Conservation (phyloP, 2,888 invertebrate species). For the Drosophila fulvimacula region DNA sequence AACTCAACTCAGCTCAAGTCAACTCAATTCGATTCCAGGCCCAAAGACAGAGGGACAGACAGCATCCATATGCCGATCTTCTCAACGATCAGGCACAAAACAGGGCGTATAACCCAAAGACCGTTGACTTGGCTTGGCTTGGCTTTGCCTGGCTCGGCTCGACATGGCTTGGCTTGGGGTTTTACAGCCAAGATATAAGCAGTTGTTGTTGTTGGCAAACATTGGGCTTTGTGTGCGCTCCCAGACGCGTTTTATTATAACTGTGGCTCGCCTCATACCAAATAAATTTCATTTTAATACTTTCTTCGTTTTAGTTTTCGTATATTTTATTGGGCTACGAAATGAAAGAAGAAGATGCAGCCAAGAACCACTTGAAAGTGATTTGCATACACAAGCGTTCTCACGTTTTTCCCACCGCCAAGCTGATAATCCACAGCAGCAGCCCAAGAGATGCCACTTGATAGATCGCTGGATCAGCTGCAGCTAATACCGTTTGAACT, state of each 20-base stretch:
- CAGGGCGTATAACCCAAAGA: conserved; percentile 39
- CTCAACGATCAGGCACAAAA: conserved; percentile 49
- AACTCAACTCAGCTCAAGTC: conserved; percentile 62
- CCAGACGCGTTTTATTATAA: conserved; percentile 76
- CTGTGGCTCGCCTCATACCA: conserved; percentile 70
- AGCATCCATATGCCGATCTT: conserved; percentile 16
- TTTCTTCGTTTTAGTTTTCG: conserved; percentile 79
- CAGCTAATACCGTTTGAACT: conserved; percentile 63
- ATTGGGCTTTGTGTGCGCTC: conserved; percentile 75
- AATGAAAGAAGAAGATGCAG: conserved; percentile 8
- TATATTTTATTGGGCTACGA: conserved; percentile 67
- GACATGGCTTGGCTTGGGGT: conserved; percentile 59
- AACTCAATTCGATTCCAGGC: conserved; percentile 35
- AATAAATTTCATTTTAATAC: conserved; percentile 80
- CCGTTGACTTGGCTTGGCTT: conserved; percentile 55
- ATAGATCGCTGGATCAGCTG: conserved; percentile 65
- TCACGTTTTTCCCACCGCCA: conserved; percentile 78
- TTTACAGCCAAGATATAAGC: conserved; percentile 66
- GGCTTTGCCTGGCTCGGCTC: conserved; percentile 33
- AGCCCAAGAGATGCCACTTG: conserved; percentile 37
- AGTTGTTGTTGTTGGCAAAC: conserved; percentile 70
- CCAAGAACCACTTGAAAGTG: conserved; percentile 50
- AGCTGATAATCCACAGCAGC: conserved; percentile 63
- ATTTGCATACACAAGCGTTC: conserved; percentile 78
- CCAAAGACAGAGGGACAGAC: conserved; percentile 7